phyloP scores from a whole-genome alignment of 2,113 vertebrate genomes.

The Oryzias woworae region DNA sequence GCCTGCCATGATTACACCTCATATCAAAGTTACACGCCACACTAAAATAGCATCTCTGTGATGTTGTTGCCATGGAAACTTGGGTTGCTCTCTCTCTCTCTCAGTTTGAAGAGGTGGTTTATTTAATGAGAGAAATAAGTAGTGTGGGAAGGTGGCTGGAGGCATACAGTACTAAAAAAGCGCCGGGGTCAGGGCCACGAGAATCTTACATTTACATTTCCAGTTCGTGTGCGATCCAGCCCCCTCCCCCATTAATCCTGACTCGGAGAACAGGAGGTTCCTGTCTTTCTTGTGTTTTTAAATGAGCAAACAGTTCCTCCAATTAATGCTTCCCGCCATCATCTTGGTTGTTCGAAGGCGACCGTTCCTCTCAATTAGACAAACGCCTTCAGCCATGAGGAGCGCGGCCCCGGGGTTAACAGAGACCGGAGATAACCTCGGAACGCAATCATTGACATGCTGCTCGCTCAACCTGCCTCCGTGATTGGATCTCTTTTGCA shows the following conservation, averaged over 20 bases:
- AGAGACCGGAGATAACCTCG: conserved; percentile 67
- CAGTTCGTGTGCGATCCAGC: conserved; percentile 7
- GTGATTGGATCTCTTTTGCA: conserved; percentile 31
- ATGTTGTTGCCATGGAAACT: conserved; percentile 70
- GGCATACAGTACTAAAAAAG: neutral
- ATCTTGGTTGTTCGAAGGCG: conserved; percentile 33
- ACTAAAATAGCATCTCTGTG: conserved; percentile 65
- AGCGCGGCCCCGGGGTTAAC: conserved; percentile 55
- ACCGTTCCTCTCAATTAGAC: conserved; percentile 64
- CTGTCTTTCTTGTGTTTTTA: conserved; percentile 7
- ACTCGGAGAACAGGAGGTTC: conserved; percentile 4
- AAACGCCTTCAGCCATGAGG: conserved; percentile 46
- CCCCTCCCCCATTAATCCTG: neutral
- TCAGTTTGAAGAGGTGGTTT: conserved; percentile 51
- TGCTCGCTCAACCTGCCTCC: conserved; percentile 42
- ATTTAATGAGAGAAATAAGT: conserved; percentile 63
- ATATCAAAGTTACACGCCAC: conserved; percentile 64
- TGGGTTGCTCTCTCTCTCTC: neutral
- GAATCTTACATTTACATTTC: conserved; percentile 27
- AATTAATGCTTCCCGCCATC: conserved; percentile 35
- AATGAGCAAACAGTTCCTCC: conserved; percentile 40
- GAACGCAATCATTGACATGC: conserved; percentile 55
- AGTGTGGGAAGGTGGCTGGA: conserved; percentile 30
- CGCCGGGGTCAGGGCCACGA: conserved; percentile 37
- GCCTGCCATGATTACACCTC: conserved; percentile 60